Percentiles rank a stretch among this genome's conserved stretches.
Conservation (phyloP, 1,140 invertebrate genomes). For the Lasioglossum albipes region DNA sequence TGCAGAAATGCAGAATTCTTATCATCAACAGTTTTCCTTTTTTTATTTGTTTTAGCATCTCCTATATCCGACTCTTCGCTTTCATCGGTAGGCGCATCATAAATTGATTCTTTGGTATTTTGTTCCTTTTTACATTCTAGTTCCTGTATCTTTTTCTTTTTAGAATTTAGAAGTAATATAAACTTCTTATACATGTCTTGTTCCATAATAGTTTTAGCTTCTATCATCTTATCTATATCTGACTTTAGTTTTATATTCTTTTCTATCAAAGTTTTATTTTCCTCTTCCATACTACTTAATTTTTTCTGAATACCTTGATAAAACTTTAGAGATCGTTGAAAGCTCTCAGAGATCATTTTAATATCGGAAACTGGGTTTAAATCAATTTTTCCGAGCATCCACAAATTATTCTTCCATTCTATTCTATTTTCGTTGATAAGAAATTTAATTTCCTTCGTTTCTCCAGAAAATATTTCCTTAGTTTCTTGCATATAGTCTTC, state of each 20-base stretch:
- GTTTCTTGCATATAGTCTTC: slow-evolving; percentile 54
- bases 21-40: not conserved
- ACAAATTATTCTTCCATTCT: slow-evolving; percentile 52
- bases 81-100: slow-evolving; percentile 56
- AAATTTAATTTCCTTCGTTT: slow-evolving; percentile 51
- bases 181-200: slow-evolving; percentile 56
- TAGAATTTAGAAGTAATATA: slow-evolving; percentile 61
- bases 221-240: slow-evolving; percentile 44
- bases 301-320: slow-evolving; percentile 29
- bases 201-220: slow-evolving; percentile 56
- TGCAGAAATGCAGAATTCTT: not conserved
- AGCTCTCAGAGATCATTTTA: slow-evolving; percentile 37
- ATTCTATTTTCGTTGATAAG: slow-evolving; percentile 46
- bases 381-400: slow-evolving; percentile 53
- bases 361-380: slow-evolving; percentile 44
- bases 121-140: slow-evolving; percentile 37
- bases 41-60: not conserved
- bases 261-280: slow-evolving; percentile 52
- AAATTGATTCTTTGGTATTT: slow-evolving; percentile 30
- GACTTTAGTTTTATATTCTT: slow-evolving; percentile 26
- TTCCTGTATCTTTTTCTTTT: slow-evolving; percentile 62
- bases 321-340: slow-evolving; percentile 43
- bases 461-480: slow-evolving; percentile 47
- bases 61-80: slow-evolving; percentile 44
- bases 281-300: slow-evolving; percentile 16